Evolutionary conservation across 2,113 vertebrate species (phyloP), one percentile per base, ranked within the genome.

Genomic region (Chaetodon trifascialis): DNA sequence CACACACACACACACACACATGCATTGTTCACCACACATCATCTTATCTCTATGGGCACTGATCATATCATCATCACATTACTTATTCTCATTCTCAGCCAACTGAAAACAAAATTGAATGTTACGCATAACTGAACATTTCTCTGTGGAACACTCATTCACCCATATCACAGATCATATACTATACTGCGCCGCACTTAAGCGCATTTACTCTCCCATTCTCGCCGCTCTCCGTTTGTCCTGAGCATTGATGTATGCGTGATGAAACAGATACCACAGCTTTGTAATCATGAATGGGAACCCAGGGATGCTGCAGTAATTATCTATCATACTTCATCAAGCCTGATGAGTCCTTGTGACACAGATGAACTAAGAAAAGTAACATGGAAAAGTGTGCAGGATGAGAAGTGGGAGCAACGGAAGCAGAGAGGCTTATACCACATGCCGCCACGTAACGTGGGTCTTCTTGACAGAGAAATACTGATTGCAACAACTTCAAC

Each of bases 51-150:
- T 42, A 16, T 30, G 44, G 16, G n/a, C 16, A 46, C 40, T 58
- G 52, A 77, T 47, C n/a, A 23, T 46, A n/a, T 76, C 74, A 30
- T 30, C 40, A n/a, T 36, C 62, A 30, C 73, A 44, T 55, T 42
- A 55, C 19, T 63, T 15, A 19, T 4, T 51, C 46, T 46, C 49
- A n/a, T 47, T 47, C 54, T 68, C 54, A 68, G 42, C 49, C 7
- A 17, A 68, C 64, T 38, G 54, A 16, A 36, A 36, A 49, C 42
- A 34, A 38, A 77, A 67, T 36, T 47, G 25, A 23, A 67, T 38
- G 40, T 23, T 5, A n/a, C 7, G 23, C 11, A 0, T 42, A 34
- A 67, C 15, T 47, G 40, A 68, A 11, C 52, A 16, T 23, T 16
- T 36, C 36, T 40, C 59, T 58, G 16, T 34, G 23, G 17, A 36